Evolutionary conservation across 64 coral and sea anemone species (phyloP).

Genomic region (Montipora cactus): DNA sequence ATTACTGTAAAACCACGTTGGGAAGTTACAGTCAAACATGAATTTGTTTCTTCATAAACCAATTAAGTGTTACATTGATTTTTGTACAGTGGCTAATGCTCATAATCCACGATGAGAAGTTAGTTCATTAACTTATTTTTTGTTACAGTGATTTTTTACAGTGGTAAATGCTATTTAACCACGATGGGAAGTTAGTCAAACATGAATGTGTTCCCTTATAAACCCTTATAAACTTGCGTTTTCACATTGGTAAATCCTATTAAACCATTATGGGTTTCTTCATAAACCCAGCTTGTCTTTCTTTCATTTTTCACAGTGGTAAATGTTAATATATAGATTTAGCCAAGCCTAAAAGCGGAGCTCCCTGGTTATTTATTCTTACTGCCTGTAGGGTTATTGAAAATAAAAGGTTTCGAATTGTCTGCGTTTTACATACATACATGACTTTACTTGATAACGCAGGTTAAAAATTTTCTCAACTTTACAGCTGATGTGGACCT

Average conservation of each 20-base stretch:
- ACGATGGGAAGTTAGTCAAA: not conserved
- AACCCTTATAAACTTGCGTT: not conserved
- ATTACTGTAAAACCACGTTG: slow-evolving; percentile 13
- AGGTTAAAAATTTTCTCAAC: no score
- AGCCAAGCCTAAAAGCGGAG: no score
- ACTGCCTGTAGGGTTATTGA: no score
- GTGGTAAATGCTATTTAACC: not conserved
- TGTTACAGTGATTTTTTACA: not conserved
- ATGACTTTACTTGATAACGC: no score
- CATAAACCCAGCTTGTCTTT: not conserved
- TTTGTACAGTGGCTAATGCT: not conserved
- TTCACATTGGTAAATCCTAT: not conserved
- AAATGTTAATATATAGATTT: no score
- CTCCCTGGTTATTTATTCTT: no score
- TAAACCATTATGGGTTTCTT: not conserved
- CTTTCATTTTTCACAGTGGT: slow-evolving; percentile 1
- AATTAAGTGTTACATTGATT: not conserved
- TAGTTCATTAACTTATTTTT: not conserved
- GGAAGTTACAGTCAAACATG: slow-evolving; percentile 13
- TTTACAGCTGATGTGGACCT: no score
- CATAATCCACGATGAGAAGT: not conserved
- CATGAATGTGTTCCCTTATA: not conserved
- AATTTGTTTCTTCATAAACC: slow-evolving; percentile 1
- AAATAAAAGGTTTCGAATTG: no score
- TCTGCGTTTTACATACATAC: no score